phyloP scores from a whole-genome alignment of 2,888 invertebrate genomes.

The Erannis defoliaria region DNA sequence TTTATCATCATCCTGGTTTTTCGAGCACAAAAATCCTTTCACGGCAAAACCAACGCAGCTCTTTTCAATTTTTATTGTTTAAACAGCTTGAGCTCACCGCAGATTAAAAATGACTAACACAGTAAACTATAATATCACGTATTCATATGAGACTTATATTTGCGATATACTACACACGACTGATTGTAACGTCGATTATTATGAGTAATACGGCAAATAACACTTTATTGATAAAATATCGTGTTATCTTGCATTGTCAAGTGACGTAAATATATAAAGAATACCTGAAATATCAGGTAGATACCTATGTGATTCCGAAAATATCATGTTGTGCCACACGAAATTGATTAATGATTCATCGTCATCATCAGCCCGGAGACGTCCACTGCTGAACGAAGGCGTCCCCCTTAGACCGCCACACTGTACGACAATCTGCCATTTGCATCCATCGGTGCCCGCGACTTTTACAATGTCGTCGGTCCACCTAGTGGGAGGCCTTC shows the following conservation, averaged over 20 bases:
- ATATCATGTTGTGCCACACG: background rate
- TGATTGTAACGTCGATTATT: constrained; percentile 12
- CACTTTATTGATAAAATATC: constrained; percentile 16
- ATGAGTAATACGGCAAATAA: constrained; percentile 11
- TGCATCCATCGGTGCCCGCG: too few species aligned
- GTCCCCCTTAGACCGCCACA: too few species aligned
- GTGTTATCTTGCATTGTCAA: constrained; percentile 13
- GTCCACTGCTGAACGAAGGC: too few species aligned
- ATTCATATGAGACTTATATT: constrained; percentile 18
- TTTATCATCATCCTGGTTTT: constrained; percentile 11
- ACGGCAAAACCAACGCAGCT: too few species aligned
- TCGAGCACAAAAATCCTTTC: background rate
- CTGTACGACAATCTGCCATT: too few species aligned
- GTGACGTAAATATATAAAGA: constrained; percentile 2
- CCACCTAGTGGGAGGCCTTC: too few species aligned
- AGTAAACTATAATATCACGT: background rate
- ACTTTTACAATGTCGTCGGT: too few species aligned
- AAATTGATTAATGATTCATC: too few species aligned
- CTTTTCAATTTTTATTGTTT: too few species aligned
- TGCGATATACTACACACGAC: constrained; percentile 17
- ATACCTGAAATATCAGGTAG: background rate
- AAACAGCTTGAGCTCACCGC: background rate
- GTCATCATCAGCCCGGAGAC: too few species aligned
- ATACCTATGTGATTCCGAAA: too few species aligned
- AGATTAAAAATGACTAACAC: background rate